Evolutionary conservation across 2,888 invertebrate genomes (phyloP).

Genomic region (Hermodice carunculata): DNA sequence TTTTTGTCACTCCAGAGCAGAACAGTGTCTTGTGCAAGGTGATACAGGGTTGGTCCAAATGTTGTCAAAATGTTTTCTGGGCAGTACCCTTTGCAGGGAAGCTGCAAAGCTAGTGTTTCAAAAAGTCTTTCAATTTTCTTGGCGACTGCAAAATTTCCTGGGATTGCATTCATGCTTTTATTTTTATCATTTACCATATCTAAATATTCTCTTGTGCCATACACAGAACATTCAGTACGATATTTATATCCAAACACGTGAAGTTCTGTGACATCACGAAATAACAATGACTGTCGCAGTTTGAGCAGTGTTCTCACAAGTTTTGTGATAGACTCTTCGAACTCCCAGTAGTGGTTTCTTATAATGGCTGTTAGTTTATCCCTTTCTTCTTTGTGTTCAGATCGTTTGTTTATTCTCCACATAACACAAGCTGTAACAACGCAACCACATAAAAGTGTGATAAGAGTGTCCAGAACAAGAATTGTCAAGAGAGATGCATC

Average conservation of each 20-base stretch:
- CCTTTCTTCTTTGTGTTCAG: slow-evolving; percentile 33
- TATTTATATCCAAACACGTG: slow-evolving; percentile 39
- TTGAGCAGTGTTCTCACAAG: slow-evolving; percentile 26
- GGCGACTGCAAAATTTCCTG: slow-evolving; percentile 22
- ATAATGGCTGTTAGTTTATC: slow-evolving; percentile 39
- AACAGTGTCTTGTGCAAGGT: slow-evolving; percentile 31
- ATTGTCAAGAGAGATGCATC: slow-evolving; percentile 19
- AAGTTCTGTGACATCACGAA: slow-evolving; percentile 39
- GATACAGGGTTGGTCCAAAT: slow-evolving; percentile 26
- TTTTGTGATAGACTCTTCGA: slow-evolving; percentile 35
- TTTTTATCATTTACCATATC: background rate
- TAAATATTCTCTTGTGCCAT: background rate
- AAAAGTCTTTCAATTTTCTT: slow-evolving; percentile 42
- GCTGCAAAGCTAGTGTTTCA: slow-evolving; percentile 36
- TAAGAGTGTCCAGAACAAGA: slow-evolving; percentile 22
- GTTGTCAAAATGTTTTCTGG: slow-evolving; percentile 27
- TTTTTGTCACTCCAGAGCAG: slow-evolving; percentile 40
- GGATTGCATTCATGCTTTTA: background rate
- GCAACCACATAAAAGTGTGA: slow-evolving; percentile 25
- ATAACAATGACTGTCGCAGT: slow-evolving; percentile 34
- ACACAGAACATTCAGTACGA: slow-evolving; percentile 30
- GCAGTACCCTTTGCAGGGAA: slow-evolving; percentile 37
- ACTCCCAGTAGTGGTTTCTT: slow-evolving; percentile 36
- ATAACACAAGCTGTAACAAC: slow-evolving; percentile 22
- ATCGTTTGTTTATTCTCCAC: slow-evolving; percentile 20